These are phyloP conservation scores for Drosophila anomalata DNA, from an alignment of 2,888 invertebrate genomes.

Conservation along the genomic window DNA sequence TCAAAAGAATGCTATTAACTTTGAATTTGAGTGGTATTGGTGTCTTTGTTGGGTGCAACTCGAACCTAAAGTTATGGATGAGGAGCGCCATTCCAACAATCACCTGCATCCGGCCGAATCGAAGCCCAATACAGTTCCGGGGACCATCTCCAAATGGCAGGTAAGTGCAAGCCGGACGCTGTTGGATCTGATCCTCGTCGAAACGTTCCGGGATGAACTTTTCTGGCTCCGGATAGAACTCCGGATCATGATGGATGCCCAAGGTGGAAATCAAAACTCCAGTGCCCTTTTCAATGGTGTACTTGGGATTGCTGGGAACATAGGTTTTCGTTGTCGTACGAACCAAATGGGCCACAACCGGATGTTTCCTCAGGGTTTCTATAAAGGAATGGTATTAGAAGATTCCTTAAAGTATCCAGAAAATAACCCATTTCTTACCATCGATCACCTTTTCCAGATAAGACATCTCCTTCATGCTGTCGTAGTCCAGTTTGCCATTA, in stretches of 20 bases:
- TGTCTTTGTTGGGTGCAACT: constrained; percentile 32
- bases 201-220: constrained; percentile 87
- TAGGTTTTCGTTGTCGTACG: constrained; percentile 45
- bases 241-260: constrained; percentile 85
- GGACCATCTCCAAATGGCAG: constrained; percentile 82
- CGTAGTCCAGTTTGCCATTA: constrained; percentile 83
- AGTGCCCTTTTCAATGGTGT: constrained; percentile 84
- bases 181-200: constrained; percentile 84
- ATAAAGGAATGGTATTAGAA: constrained; percentile 6
- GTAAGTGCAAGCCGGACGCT: constrained; percentile 82
- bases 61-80: constrained; percentile 65
- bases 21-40: constrained; percentile 28
- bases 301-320: constrained; percentile 72
- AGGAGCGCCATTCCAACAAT: constrained; percentile 66
- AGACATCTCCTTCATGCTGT: constrained; percentile 84
- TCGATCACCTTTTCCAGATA: constrained; percentile 84
- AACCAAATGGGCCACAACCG: constrained; percentile 82
- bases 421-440: constrained; percentile 72
- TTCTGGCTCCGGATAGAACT: constrained; percentile 85
- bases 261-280: constrained; percentile 73
- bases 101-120: constrained; percentile 80
- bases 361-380: constrained; percentile 86
- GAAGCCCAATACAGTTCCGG: constrained; percentile 78
- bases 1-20: constrained; percentile 19
- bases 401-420: neutral